Conservation (phyloP, 2,113 vertebrate genomes). For the Malaclemys terrapin region DNA sequence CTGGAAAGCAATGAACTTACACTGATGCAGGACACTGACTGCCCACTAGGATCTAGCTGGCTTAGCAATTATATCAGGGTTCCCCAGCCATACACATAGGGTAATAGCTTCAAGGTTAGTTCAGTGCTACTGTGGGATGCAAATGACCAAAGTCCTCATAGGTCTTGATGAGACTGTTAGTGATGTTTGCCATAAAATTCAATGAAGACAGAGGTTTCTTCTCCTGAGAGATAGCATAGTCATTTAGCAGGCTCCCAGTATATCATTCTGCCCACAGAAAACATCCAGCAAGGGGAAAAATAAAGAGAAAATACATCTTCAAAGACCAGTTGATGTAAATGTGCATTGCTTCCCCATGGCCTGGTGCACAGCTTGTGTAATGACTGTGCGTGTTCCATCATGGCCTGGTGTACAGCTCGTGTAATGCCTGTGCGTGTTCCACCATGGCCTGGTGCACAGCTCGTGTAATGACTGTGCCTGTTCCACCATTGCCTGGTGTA, state of each 20-base stretch:
- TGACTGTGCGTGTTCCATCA: too few species aligned
- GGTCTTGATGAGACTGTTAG: not conserved
- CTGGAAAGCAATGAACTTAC: constrained; percentile 15
- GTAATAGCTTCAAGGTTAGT: not conserved
- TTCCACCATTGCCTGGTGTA: too few species aligned
- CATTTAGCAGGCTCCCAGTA: not conserved
- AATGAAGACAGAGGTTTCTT: not conserved
- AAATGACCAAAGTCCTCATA: not conserved
- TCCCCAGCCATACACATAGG: not conserved
- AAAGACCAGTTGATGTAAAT: too few species aligned
- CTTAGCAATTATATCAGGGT: not conserved
- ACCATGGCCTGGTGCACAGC: too few species aligned
- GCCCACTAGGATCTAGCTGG: not conserved
- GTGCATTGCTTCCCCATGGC: too few species aligned
- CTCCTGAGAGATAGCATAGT: not conserved
- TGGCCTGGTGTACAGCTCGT: too few species aligned
- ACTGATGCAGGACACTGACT: not conserved
- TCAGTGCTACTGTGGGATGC: not conserved
- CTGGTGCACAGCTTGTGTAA: too few species aligned
- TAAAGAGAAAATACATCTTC: not conserved
- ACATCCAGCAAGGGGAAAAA: not conserved
- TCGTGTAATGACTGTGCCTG: too few species aligned
- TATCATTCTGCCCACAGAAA: not conserved
- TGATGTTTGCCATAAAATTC: constrained; percentile 12
- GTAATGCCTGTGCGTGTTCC: too few species aligned